phyloP scores from a whole-genome alignment of 2,888 invertebrate genomes.

The Balanococcus diminutus region DNA sequence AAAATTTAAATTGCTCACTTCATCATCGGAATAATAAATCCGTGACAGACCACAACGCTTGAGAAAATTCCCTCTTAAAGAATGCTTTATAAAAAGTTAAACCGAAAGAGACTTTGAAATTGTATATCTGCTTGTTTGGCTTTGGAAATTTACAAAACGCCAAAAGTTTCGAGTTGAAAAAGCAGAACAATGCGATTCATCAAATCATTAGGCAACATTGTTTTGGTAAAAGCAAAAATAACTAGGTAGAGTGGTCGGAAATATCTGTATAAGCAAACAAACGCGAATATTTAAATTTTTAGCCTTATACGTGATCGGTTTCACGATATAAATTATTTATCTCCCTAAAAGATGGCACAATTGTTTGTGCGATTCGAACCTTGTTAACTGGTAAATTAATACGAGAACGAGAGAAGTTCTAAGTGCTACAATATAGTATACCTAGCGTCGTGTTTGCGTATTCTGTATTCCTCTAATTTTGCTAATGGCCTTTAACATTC shows the following conservation, averaged over 20 bases:
- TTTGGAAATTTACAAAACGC: background rate
- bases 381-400: conserved; percentile 24
- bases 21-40: background rate
- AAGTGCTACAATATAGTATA: conserved; percentile 2
- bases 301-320: background rate
- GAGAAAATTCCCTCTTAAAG: background rate
- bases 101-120: background rate
- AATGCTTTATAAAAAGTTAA: background rate
- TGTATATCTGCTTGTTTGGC: background rate
- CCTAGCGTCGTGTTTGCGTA: background rate
- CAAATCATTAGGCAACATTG: background rate
- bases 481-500: background rate
- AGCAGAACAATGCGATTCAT: background rate
- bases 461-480: conserved; percentile 6
- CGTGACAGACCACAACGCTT: too few species aligned
- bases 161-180: background rate
- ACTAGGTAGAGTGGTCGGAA: background rate
- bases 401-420: conserved; percentile 7
- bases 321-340: background rate
- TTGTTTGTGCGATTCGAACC: background rate
- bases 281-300: background rate
- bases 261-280: background rate
- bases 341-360: conserved; percentile 4
- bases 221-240: background rate
- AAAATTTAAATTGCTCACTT: background rate